Conservation (phyloP, 2,888 invertebrate genomes). For the Pyrochroa serraticornis region DNA sequence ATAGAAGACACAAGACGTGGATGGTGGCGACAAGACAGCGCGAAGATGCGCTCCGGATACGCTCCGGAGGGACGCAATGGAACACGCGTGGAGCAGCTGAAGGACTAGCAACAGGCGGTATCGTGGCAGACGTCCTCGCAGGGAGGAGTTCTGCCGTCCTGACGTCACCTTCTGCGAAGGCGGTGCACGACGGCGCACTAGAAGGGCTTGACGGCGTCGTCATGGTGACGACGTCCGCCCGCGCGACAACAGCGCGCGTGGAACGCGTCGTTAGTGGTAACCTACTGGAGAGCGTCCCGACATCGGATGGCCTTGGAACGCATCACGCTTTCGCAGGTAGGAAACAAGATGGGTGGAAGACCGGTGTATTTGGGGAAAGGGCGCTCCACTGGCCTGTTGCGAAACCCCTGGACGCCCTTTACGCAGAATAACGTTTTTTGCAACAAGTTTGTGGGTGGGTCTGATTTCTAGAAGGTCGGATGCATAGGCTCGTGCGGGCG, state of each 20-base stretch:
- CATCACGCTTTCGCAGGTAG: slow-evolving; percentile 6
- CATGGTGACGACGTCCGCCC: slow-evolving; percentile 54
- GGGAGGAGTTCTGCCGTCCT: slow-evolving; percentile 53
- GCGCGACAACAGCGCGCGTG: slow-evolving; percentile 51
- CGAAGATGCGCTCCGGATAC: slow-evolving; percentile 35
- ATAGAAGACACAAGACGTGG: slow-evolving; percentile 44
- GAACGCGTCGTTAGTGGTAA: slow-evolving; percentile 55
- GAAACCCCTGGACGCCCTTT: neutral
- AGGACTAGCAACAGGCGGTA: slow-evolving; percentile 60
- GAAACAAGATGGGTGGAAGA: neutral
- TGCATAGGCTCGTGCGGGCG: too few species aligned
- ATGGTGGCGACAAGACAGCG: slow-evolving; percentile 20
- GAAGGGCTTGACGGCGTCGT: slow-evolving; percentile 51
- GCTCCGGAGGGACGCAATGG: slow-evolving; percentile 42
- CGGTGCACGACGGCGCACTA: slow-evolving; percentile 55
- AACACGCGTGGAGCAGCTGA: slow-evolving; percentile 53
- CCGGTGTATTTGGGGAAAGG: neutral
- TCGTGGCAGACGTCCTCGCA: slow-evolving; percentile 50
- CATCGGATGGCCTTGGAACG: slow-evolving; percentile 41
- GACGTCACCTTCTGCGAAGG: slow-evolving; percentile 55
- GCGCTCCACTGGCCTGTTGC: neutral
- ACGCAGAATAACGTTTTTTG: neutral
- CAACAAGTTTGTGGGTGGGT: slow-evolving; percentile 1
- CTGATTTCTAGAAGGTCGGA: neutral
- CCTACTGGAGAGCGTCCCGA: slow-evolving; percentile 37